Conservation (phyloP, 2,113 vertebrate genomes). For the Stegostoma tigrinum region DNA sequence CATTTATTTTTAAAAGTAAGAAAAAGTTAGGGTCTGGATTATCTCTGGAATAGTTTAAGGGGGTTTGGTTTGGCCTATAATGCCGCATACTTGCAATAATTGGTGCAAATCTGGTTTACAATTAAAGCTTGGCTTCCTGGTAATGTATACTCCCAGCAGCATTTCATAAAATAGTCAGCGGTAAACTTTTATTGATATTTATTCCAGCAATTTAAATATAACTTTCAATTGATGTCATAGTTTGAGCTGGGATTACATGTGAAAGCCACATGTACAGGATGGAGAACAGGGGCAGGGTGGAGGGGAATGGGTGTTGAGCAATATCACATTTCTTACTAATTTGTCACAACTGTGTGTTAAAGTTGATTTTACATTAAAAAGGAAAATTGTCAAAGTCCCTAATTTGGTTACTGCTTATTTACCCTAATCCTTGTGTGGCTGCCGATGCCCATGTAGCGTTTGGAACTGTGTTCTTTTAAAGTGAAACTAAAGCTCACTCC, state of each 20-base stretch:
- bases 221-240: not conserved
- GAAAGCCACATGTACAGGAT: not conserved
- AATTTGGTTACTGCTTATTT: not conserved
- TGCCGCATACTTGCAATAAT: not conserved
- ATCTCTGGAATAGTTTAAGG: too few relatives aligned
- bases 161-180: not conserved
- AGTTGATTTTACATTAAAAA: not conserved
- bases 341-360: not conserved
- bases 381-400: not conserved
- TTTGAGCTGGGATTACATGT: not conserved
- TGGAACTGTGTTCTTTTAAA: not conserved
- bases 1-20: too few relatives aligned
- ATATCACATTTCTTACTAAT: not conserved
- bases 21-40: too few relatives aligned
- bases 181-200: not conserved
- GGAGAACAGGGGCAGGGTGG: not conserved
- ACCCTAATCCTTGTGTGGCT: not conserved
- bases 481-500: too few relatives aligned
- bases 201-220: not conserved
- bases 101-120: not conserved
- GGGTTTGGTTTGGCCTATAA: too few relatives aligned
- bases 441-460: not conserved
- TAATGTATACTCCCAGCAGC: not conserved
- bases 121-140: not conserved
- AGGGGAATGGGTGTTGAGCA: not conserved